Conservation (phyloP, 2,888 invertebrate genomes). For the Leptothorax acervorum region DNA sequence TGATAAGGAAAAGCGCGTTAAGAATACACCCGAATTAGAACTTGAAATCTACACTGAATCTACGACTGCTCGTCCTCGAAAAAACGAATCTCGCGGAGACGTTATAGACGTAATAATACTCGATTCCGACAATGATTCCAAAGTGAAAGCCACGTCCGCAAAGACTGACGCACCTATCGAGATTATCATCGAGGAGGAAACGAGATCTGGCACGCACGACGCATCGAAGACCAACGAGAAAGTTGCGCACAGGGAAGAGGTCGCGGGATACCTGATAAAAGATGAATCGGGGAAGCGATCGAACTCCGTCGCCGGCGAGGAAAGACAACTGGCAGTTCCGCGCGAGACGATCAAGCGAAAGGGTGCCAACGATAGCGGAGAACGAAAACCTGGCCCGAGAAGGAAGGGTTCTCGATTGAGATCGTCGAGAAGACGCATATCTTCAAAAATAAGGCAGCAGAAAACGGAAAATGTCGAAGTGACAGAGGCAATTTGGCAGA, state of each 20-base stretch:
- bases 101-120: slow-evolving; percentile 59
- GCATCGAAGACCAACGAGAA: background rate
- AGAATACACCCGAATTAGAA: background rate
- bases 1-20: slow-evolving; percentile 12
- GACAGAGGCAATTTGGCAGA: background rate
- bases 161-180: slow-evolving; percentile 43
- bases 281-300: background rate
- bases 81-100: background rate
- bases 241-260: background rate
- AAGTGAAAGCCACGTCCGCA: slow-evolving; percentile 45
- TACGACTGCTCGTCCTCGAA: background rate
- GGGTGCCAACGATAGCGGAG: slow-evolving; percentile 14
- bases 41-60: background rate
- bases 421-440: slow-evolving; percentile 55
- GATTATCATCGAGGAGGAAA: slow-evolving; percentile 52
- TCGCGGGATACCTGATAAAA: background rate
- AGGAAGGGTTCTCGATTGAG: slow-evolving; percentile 63
- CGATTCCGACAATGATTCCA: slow-evolving; percentile 57
- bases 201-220: slow-evolving; percentile 12
- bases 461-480: background rate
- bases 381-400: slow-evolving; percentile 41
- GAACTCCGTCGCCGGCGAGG: background rate
- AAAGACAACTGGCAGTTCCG: background rate
- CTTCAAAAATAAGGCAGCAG: slow-evolving; percentile 56
- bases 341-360: background rate